These are phyloP conservation scores for Sipunculus nudus DNA, from an alignment of 2,888 invertebrate genomes.

Conservation along the genomic window DNA sequence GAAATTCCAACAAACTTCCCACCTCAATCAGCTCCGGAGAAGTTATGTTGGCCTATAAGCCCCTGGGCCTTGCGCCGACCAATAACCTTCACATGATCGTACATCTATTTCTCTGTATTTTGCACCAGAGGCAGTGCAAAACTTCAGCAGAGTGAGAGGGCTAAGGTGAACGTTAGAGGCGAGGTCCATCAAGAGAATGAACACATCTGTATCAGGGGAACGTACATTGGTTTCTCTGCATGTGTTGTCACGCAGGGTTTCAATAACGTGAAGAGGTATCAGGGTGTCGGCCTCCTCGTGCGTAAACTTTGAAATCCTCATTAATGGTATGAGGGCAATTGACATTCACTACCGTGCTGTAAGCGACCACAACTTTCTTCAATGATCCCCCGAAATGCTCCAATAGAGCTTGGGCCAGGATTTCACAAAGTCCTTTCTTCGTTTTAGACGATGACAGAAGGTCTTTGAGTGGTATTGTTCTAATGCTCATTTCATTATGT, in stretches of 20 bases:
- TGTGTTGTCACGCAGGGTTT: background rate
- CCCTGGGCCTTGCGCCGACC: conserved; percentile 14
- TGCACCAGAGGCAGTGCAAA: conserved; percentile 17
- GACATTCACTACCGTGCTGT: too few relatives aligned
- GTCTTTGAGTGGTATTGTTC: too few relatives aligned
- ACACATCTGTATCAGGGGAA: conserved; percentile 23
- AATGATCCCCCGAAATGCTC: too few relatives aligned
- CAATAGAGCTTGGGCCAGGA: too few relatives aligned
- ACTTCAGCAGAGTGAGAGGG: background rate
- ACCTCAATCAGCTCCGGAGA: conserved; percentile 22
- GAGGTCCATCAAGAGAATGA: conserved; percentile 12
- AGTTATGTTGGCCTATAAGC: conserved; percentile 18
- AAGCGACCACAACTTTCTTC: too few relatives aligned
- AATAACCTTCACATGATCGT: conserved; percentile 9
- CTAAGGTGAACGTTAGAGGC: conserved; percentile 8
- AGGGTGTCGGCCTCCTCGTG: conserved; percentile 22
- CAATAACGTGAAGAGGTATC: conserved; percentile 17
- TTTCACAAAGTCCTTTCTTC: too few relatives aligned
- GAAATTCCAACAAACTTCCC: conserved; percentile 24
- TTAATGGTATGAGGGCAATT: too few relatives aligned
- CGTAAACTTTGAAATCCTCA: too few relatives aligned
- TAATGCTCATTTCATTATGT: too few relatives aligned
- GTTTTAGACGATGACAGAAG: too few relatives aligned
- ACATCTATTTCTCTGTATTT: conserved; percentile 21
- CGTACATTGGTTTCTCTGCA: conserved; percentile 10